Evolutionary conservation across 2,888 invertebrate genomes (phyloP).

Genomic region (Melangyna quadrimaculata): DNA sequence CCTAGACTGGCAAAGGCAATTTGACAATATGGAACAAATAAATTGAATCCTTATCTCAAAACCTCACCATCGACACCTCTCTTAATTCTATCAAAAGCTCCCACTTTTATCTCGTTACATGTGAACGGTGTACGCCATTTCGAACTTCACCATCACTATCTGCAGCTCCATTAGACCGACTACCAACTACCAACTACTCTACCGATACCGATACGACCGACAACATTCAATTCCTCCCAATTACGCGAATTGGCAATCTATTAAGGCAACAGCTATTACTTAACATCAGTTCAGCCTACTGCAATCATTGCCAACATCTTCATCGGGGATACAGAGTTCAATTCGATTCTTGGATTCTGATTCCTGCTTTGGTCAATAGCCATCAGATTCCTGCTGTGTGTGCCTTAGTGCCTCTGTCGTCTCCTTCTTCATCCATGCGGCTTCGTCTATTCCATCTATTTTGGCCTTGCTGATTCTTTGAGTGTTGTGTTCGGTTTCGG

Average conservation of each 20-base stretch:
- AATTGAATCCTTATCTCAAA: conserved; percentile 34
- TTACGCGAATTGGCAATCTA: conserved; percentile 70
- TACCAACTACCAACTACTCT: no score
- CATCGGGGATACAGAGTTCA: conserved; percentile 71
- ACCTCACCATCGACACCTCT: conserved; percentile 25
- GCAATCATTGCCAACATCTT: conserved; percentile 75
- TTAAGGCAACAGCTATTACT: conserved; percentile 74
- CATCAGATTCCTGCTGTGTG: conserved; percentile 34
- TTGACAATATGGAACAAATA: conserved; percentile 16
- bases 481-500: conserved; percentile 66
- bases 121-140: background rate
- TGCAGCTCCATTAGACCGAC: conserved; percentile 52
- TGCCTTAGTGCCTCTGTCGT: background rate
- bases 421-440: background rate
- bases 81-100: conserved; percentile 17
- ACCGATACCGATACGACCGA: no score
- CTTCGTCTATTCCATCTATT: background rate
- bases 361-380: conserved; percentile 37
- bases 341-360: conserved; percentile 53
- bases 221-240: conserved; percentile 62
- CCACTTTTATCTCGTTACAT: conserved; percentile 14
- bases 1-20: conserved; percentile 1
- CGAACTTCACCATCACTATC: background rate
- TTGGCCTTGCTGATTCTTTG: conserved; percentile 23
- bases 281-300: conserved; percentile 75